Evolutionary conservation across 2,888 invertebrate genomes (phyloP).

Genomic region (Oligia fasciuncula): DNA sequence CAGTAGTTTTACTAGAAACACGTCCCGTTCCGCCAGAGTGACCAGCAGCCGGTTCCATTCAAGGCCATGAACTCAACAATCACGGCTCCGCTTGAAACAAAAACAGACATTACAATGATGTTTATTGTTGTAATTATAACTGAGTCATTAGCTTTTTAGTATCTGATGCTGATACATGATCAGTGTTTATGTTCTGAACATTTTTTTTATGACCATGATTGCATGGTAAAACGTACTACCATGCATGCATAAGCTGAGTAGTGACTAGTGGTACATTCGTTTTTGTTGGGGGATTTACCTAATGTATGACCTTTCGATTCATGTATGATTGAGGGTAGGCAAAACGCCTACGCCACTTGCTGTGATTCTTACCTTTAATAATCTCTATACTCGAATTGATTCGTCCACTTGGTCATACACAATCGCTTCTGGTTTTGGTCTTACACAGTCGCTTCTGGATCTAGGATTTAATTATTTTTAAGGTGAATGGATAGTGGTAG

Average conservation of each 20-base stretch:
- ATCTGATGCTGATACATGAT: constrained; percentile 5
- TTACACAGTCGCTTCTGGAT: not conserved
- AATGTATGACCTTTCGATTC: not conserved
- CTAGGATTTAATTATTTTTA: not conserved
- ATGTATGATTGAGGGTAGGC: not conserved
- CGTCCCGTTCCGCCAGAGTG: constrained; percentile 57
- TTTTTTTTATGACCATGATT: not conserved
- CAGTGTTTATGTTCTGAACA: constrained; percentile 20
- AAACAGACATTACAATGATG: constrained; percentile 34
- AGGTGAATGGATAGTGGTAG: no score
- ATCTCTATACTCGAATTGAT: not conserved
- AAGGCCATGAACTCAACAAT: constrained; percentile 55
- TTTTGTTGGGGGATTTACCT: not conserved
- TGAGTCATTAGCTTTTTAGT: constrained; percentile 54
- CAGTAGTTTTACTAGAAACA: constrained; percentile 44
- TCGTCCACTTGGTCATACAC: not conserved
- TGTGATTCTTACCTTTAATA: not conserved
- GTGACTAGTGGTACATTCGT: not conserved
- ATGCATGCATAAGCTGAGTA: not conserved
- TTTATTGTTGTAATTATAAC: constrained; percentile 38
- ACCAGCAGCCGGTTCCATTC: constrained; percentile 39
- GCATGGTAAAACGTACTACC: not conserved
- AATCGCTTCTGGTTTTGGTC: not conserved
- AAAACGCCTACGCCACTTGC: not conserved
- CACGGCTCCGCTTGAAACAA: constrained; percentile 41